Evolutionary conservation across 2,888 invertebrate genomes (phyloP).

Genomic region (Pterostichus madidus): DNA sequence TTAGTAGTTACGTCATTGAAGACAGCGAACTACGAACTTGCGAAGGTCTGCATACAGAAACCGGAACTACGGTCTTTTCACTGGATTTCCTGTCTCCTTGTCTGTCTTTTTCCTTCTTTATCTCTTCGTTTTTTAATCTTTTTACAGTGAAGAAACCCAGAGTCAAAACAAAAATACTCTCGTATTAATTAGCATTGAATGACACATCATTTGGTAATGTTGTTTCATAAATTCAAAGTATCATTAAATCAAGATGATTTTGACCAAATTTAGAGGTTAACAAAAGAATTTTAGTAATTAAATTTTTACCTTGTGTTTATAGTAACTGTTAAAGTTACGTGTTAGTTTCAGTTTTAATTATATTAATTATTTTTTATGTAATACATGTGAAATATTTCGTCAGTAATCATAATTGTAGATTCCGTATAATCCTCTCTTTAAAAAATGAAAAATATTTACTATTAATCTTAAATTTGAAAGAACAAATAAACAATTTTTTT

Average conservation of each 20-base stretch:
- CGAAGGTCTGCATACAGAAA: conserved; percentile 26
- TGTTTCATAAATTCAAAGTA: conserved; percentile 2
- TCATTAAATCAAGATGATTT: conserved; percentile 18
- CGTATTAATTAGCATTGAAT: conserved; percentile 16
- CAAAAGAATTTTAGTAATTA: conserved; percentile 31
- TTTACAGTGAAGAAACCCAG: conserved; percentile 14
- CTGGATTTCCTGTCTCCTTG: conserved; percentile 26
- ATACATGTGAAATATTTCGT: conserved; percentile 22
- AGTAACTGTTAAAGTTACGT: conserved; percentile 43
- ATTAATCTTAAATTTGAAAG: no score
- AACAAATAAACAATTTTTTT: no score
- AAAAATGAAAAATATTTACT: no score
- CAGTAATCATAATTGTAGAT: background rate
- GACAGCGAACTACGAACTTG: conserved; percentile 4
- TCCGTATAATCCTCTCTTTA: conserved; percentile 5
- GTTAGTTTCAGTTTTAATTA: conserved; percentile 9
- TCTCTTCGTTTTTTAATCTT: conserved; percentile 29
- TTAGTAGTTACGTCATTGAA: background rate
- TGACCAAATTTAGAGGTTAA: conserved; percentile 28
- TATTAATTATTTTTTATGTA: conserved; percentile 40
- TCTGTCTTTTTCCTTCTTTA: conserved; percentile 29
- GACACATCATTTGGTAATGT: conserved; percentile 7
- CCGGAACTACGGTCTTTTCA: conserved; percentile 49
- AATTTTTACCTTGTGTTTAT: conserved; percentile 16
- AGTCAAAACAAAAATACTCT: background rate